These are phyloP conservation scores for Tauraco hartlaubi DNA, from an alignment of 2,797 vertebrate genomes.

Conservation along the genomic window DNA sequence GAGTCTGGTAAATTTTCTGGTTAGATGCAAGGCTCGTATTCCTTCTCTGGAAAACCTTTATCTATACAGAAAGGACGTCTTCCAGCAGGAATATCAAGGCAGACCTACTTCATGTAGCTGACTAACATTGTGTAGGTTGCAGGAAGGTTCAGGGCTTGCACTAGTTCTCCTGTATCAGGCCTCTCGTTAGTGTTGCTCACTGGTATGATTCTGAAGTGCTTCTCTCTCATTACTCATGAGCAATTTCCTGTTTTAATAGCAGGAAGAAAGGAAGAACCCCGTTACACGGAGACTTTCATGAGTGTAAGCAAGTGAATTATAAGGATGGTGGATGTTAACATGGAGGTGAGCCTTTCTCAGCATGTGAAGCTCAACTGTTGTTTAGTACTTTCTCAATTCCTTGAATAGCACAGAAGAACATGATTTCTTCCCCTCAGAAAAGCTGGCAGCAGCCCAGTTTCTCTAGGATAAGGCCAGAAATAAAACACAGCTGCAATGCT, in stretches of 20 bases:
- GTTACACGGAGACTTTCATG: not conserved
- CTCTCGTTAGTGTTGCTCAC: not conserved
- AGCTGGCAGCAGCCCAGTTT: not conserved
- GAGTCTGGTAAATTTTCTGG: not conserved
- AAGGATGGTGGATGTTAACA: not conserved
- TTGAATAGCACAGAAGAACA: not conserved
- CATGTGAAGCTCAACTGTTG: not conserved
- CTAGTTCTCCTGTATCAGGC: accelerated
- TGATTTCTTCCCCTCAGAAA: not conserved
- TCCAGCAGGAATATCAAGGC: not conserved
- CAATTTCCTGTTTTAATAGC: not conserved
- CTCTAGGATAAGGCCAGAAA: not conserved
- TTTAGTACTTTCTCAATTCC: not conserved
- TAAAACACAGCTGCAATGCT: not conserved
- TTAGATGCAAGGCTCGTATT: not conserved
- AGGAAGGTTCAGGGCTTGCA: not conserved
- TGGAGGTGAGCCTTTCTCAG: not conserved
- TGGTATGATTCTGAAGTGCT: not conserved
- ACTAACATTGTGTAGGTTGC: accelerated
- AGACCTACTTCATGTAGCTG: accelerated
- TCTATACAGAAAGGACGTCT: not conserved
- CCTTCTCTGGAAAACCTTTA: not conserved
- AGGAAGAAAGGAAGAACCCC: not conserved
- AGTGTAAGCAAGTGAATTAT: not conserved
- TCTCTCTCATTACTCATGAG: not conserved